Conservation (phyloP, 2,888 invertebrate species). For the Timema cristinae region DNA sequence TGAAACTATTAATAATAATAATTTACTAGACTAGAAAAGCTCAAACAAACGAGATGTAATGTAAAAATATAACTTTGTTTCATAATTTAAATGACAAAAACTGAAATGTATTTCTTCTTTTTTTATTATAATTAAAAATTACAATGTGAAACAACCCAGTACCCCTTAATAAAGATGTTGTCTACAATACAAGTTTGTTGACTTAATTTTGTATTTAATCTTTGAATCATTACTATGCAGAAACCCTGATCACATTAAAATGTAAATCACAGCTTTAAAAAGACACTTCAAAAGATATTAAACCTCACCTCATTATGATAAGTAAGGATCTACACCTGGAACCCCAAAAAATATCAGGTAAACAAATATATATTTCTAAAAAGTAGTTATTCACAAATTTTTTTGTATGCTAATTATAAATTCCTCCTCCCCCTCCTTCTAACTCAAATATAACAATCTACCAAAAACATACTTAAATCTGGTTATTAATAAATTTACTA, state of each 20-base stretch:
- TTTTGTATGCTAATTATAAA: conserved; percentile 30
- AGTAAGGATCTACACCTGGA: conserved; percentile 19
- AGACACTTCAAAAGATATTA: conserved; percentile 11
- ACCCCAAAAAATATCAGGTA: conserved; percentile 25
- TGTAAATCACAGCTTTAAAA: conserved; percentile 25
- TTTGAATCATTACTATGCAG: conserved; percentile 20
- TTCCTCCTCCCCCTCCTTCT: conserved; percentile 20
- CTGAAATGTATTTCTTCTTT: conserved; percentile 17
- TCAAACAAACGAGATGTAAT: neutral
- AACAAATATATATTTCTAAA: conserved; percentile 24
- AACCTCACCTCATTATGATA: conserved; percentile 19
- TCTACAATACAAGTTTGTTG: conserved; percentile 22
- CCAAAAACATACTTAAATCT: conserved; percentile 12
- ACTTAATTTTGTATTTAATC: conserved; percentile 24
- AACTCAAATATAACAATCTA: conserved; percentile 5
- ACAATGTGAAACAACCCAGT: conserved; percentile 4
- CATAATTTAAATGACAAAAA: conserved; percentile 21
- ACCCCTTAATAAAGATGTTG: conserved; percentile 26
- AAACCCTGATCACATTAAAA: conserved; percentile 17
- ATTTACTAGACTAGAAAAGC: conserved; percentile 3
- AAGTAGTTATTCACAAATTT: conserved; percentile 17
- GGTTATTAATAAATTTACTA: neutral
- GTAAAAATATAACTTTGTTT: conserved; percentile 23
- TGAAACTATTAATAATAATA: conserved; percentile 14
- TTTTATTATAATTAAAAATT: conserved; percentile 22